phyloP scores from a whole-genome alignment of 2,113 vertebrate species.

The Hippocampus comes region DNA sequence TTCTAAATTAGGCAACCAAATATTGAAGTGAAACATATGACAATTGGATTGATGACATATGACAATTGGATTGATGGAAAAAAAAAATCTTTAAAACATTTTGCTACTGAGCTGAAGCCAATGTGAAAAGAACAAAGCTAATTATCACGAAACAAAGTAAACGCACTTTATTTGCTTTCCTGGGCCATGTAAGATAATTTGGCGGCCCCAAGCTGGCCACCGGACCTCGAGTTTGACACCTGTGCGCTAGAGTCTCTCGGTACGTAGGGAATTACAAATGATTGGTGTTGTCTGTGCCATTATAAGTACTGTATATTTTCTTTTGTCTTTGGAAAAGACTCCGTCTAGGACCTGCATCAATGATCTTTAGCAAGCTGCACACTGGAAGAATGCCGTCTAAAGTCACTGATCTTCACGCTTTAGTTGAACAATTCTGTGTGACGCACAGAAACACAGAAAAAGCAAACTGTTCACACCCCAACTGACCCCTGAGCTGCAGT shows the following conservation, averaged over 20 bases:
- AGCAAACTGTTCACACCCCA: not conserved
- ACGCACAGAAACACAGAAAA: not conserved
- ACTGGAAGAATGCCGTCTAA: not conserved
- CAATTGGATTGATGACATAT: no score
- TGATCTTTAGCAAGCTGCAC: not conserved
- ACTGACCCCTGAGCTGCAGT: conserved; percentile 20
- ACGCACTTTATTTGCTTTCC: no score
- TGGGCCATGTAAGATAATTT: no score
- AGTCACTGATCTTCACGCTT: not conserved
- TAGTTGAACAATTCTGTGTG: not conserved
- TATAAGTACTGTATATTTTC: not conserved
- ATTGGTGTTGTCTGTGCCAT: not conserved
- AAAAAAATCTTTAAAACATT: no score
- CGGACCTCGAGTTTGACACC: no score
- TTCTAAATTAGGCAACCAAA: no score
- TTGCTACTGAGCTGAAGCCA: no score
- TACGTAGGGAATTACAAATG: not conserved
- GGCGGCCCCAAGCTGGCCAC: no score
- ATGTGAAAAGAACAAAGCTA: no score
- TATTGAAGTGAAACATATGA: no score
- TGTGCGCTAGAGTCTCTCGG: not conserved
- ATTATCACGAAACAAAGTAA: no score
- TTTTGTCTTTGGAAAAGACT: not conserved
- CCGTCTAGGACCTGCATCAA: not conserved
- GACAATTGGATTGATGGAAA: no score